phyloP scores from a whole-genome alignment of 2,888 invertebrate species.

The Lagria hirta region DNA sequence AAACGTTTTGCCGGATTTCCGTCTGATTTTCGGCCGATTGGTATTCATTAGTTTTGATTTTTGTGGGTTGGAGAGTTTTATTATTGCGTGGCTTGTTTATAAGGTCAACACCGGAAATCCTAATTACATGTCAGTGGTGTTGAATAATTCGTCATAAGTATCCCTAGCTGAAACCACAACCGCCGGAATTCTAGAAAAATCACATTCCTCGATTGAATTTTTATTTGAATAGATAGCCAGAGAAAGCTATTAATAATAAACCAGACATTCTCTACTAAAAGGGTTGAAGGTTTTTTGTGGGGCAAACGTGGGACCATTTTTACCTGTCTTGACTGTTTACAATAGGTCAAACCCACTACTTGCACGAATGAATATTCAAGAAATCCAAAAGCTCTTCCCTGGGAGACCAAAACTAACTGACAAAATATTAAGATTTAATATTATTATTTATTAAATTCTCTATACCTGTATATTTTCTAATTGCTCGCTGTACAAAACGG shows the following conservation, averaged over 20 bases:
- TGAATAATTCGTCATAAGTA: constrained; percentile 17
- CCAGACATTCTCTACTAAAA: constrained; percentile 19
- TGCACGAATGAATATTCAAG: constrained; percentile 22
- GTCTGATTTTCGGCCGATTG: constrained; percentile 7
- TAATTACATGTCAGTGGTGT: constrained; percentile 19
- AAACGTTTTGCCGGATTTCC: constrained; percentile 8
- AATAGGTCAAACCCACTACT: constrained; percentile 5
- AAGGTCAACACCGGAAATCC: constrained; percentile 23
- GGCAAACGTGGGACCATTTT: constrained; percentile 16
- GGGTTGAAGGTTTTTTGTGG: constrained; percentile 24
- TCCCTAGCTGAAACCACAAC: constrained; percentile 1
- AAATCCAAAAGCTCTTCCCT: constrained; percentile 13
- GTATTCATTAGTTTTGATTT: constrained; percentile 18
- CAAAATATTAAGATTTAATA: too few species aligned
- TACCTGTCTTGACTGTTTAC: constrained; percentile 13
- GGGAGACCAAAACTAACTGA: too few species aligned
- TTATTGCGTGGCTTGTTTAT: constrained; percentile 17
- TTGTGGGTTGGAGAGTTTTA: constrained; percentile 16
- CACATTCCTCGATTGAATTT: background rate
- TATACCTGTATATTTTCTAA: too few species aligned
- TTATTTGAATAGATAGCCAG: too few species aligned
- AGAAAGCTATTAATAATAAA: constrained; percentile 18
- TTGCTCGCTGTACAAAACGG: too few species aligned
- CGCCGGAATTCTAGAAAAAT: constrained; percentile 4
- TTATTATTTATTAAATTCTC: too few species aligned